phyloP scores from a whole-genome alignment of 2,797 vertebrate species.

The Semotilus atromaculatus region DNA sequence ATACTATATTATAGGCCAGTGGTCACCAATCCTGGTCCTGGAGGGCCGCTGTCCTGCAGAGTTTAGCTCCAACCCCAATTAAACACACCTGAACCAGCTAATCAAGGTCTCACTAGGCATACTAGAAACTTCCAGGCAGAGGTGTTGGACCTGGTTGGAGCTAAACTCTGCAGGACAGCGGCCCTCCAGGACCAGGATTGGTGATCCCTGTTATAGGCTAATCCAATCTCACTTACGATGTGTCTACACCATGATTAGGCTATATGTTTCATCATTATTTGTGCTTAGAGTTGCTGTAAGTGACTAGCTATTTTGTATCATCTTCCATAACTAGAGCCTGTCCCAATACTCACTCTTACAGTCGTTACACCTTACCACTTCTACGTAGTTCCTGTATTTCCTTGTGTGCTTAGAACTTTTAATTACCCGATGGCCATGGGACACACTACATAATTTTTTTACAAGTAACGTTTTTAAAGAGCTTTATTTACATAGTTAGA shows the following conservation, averaged over 20 bases:
- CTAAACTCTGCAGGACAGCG: too few relatives aligned
- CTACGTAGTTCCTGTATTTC: not conserved
- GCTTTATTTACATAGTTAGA: not conserved
- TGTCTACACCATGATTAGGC: conserved; percentile 1
- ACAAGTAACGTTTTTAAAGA: not conserved
- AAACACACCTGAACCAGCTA: too few relatives aligned
- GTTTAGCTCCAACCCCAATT: too few relatives aligned
- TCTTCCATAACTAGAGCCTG: not conserved
- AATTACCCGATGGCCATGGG: not conserved
- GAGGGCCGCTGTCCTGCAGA: too few relatives aligned
- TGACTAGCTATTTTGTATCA: not conserved
- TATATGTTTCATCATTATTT: not conserved
- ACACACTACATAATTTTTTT: too few relatives aligned
- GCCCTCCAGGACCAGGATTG: too few relatives aligned
- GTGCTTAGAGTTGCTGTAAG: not conserved
- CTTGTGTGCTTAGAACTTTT: not conserved
- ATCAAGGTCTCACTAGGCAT: too few relatives aligned
- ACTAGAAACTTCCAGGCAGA: too few relatives aligned
- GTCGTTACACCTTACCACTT: not conserved
- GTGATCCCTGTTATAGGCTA: too few relatives aligned
- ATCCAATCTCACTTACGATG: not conserved
- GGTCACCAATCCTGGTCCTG: too few relatives aligned
- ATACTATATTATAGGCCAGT: not conserved
- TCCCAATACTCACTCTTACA: not conserved
- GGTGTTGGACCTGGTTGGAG: too few relatives aligned